Base-by-base conservation (phyloP, 2,797 vertebrate species). In the Poecilia gillii region DNA sequence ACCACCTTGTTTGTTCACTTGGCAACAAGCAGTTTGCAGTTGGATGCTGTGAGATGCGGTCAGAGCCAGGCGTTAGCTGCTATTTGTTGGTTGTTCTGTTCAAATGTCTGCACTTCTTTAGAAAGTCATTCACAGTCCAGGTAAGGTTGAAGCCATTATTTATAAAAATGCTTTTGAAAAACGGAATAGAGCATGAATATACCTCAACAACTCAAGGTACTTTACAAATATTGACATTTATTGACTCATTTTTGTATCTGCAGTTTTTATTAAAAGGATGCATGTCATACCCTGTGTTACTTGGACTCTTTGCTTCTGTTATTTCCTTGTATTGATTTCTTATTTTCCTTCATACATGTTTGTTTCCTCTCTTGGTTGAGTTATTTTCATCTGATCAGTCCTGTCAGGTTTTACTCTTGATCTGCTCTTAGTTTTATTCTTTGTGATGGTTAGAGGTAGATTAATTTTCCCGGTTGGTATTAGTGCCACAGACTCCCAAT, bases 1-100 rank as follows among this genome's bases (percentile, higher is more conserved):
- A 84, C 47, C 81, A 66, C 83, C 53, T 66, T 68, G 84, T 89
- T 91, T 77, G 87, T 80, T 80, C 75, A 75, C 83, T 83, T 80
- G 87, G 83, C 84, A 84, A 59, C 73, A 59, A 47, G 57, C 79
- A 31, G 1, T 77, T 77, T 88, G 74, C 74, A 59, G 76, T 70
- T 88, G 77, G 86, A 80, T 46, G 7, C 81, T 80, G 83, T 41
- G 14, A 51, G n/a, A 49, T n/a, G 16, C 77, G 82, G 75, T 36
- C 18, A 83, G 74, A 87, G 13, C 41, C 59, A 36, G 72, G 51
- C 73, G 68, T 89, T 73, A 84, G 79, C 80, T 83, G 74, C 74
- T 82, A 39, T 85, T 86, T 78, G 64, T 72, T 78, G 77, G 39
- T 77, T 87, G 36, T 89, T 86, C 79, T 78, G 36, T 66, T 66